Evolutionary conservation across 1,140 invertebrate species (phyloP).

Genomic region (Hycleus phaleratus): DNA sequence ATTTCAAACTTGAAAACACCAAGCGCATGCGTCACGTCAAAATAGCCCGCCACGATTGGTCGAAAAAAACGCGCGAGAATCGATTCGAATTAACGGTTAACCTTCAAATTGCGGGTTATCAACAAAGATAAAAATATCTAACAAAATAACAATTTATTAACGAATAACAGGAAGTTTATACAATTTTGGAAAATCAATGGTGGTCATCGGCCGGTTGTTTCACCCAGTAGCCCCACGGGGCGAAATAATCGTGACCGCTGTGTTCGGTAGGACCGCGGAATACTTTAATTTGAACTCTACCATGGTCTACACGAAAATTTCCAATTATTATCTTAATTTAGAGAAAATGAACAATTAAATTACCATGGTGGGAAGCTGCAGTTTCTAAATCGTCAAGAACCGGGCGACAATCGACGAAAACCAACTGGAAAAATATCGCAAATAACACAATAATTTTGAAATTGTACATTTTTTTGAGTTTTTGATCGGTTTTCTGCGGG

Average conservation of each 20-base stretch:
- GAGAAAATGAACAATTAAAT: not conserved
- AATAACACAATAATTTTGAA: conserved; percentile 3
- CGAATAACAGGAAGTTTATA: too few species aligned
- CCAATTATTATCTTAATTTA: not conserved
- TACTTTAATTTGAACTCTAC: conserved; percentile 64
- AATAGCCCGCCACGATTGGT: not conserved
- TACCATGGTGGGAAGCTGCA: conserved; percentile 12
- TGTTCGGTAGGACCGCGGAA: conserved; percentile 57
- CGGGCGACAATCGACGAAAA: conserved; percentile 1
- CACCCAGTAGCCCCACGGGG: conserved; percentile 65
- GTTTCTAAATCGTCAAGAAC: conserved; percentile 14
- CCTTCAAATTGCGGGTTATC: too few species aligned
- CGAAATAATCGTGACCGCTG: conserved; percentile 48
- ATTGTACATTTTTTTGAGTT: conserved; percentile 2
- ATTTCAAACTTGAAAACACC: not conserved
- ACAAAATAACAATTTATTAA: too few species aligned
- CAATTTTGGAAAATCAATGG: not conserved
- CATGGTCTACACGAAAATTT: conserved; percentile 27
- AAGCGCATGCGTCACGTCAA: not conserved
- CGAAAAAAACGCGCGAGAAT: not conserved
- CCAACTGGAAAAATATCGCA: not conserved
- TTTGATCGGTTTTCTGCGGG: not conserved
- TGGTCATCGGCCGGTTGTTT: conserved; percentile 55
- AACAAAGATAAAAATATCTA: too few species aligned
- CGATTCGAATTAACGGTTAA: too few species aligned